phyloP scores from a whole-genome alignment of 1,140 invertebrate species.

The Plutomurus gul region DNA sequence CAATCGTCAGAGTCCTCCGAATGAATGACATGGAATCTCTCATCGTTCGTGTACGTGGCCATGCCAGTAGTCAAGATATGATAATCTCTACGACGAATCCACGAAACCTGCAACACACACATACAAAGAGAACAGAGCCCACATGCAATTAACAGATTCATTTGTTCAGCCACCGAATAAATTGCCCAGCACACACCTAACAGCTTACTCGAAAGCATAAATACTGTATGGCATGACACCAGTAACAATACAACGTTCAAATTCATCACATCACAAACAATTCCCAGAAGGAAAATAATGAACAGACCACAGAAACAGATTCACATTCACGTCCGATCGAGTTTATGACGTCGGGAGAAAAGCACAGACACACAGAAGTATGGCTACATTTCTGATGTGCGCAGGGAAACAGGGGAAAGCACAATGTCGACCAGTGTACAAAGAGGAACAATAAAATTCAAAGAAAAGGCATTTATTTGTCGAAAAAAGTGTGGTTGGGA shows the following conservation, averaged over 20 bases:
- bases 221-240: too few species aligned
- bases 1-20: slow-evolving; percentile 61
- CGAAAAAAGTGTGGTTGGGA: neutral
- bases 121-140: too few species aligned
- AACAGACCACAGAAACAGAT: neutral
- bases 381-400: too few species aligned
- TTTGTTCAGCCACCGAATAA: neutral
- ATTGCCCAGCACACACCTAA: too few species aligned
- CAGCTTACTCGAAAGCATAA: too few species aligned
- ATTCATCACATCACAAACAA: neutral
- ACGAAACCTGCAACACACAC: slow-evolving; percentile 59
- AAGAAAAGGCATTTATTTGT: neutral
- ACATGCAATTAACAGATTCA: neutral
- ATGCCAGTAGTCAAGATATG: slow-evolving; percentile 60
- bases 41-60: slow-evolving; percentile 59
- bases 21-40: slow-evolving; percentile 59
- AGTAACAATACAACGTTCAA: neutral
- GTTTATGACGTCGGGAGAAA: neutral
- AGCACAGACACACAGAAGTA: too few species aligned
- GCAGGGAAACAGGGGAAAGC: too few species aligned
- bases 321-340: neutral
- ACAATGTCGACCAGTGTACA: neutral
- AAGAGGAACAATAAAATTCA: neutral
- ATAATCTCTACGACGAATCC: slow-evolving; percentile 59
- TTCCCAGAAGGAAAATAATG: neutral